These are phyloP conservation scores for Cyphomyrus plagiostoma DNA, from an alignment of 2,113 vertebrate species.

Conservation along the genomic window DNA sequence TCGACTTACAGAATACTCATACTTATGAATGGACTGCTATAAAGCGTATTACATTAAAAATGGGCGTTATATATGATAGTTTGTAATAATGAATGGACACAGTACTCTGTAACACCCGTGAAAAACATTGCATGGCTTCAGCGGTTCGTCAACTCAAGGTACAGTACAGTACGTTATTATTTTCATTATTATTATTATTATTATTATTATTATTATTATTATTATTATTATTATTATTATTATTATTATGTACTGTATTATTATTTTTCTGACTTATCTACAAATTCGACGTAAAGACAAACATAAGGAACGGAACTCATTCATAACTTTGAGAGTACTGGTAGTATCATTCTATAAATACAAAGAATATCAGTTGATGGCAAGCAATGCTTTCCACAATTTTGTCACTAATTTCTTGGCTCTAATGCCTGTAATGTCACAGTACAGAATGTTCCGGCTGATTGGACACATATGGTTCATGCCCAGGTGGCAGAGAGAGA, in stretches of 20 bases:
- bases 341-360: not conserved
- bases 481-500: not conserved
- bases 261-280: not conserved
- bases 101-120: not conserved
- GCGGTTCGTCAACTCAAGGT: not conserved
- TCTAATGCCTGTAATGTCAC: not conserved
- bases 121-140: not conserved
- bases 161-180: not conserved
- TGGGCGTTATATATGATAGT: not conserved
- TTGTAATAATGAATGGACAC: not conserved
- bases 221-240: too few relatives aligned
- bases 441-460: not conserved
- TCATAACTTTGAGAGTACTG: not conserved
- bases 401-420: not conserved
- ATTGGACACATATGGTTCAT: not conserved
- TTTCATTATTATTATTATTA: not conserved
- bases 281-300: not conserved
- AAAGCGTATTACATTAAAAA: not conserved
- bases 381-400: not conserved
- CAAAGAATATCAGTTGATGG: not conserved
- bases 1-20: not conserved
- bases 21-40: not conserved
- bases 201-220: not conserved
- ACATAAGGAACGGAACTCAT: not conserved
- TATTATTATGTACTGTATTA: not conserved